These are phyloP conservation scores for Frieseomelitta varia DNA, from an alignment of 1,140 invertebrate species.

Conservation along the genomic window DNA sequence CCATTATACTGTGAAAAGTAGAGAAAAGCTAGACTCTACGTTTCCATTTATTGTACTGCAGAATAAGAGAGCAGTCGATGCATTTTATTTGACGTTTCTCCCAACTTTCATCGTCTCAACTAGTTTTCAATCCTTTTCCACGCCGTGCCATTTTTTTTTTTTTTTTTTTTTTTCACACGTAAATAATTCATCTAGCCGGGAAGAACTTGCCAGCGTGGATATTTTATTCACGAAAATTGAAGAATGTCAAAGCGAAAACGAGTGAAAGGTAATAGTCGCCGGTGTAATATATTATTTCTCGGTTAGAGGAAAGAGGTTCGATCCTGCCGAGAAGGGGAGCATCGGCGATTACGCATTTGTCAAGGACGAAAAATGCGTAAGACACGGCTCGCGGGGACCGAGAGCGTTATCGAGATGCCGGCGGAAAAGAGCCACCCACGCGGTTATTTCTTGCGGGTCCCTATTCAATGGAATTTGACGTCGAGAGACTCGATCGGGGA, in stretches of 20 bases:
- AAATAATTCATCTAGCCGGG: not conserved
- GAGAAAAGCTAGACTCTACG: not conserved
- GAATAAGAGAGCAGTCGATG: not conserved
- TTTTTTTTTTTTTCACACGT: too few species aligned
- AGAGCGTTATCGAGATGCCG: conserved; percentile 36
- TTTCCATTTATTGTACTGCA: not conserved
- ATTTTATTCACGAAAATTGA: not conserved
- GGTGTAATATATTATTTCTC: too few species aligned
- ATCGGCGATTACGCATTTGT: conserved; percentile 39
- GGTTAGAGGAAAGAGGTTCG: not conserved
- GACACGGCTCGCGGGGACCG: conserved; percentile 16
- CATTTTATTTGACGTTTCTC: not conserved
- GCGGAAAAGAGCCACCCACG: conserved; percentile 47
- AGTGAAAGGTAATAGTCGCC: not conserved
- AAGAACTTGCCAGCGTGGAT: not conserved
- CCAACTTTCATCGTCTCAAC: too few species aligned
- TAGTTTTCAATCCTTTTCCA: not conserved
- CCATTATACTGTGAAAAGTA: not conserved
- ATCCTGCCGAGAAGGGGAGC: not conserved
- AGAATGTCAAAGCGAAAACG: not conserved
- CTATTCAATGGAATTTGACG: conserved; percentile 49
- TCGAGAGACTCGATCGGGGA: conserved; percentile 32
- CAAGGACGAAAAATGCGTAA: conserved; percentile 45
- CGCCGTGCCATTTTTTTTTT: not conserved
- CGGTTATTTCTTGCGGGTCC: conserved; percentile 41